phyloP scores from a whole-genome alignment of 1,140 invertebrate genomes.

The Camponotus floridanus region DNA sequence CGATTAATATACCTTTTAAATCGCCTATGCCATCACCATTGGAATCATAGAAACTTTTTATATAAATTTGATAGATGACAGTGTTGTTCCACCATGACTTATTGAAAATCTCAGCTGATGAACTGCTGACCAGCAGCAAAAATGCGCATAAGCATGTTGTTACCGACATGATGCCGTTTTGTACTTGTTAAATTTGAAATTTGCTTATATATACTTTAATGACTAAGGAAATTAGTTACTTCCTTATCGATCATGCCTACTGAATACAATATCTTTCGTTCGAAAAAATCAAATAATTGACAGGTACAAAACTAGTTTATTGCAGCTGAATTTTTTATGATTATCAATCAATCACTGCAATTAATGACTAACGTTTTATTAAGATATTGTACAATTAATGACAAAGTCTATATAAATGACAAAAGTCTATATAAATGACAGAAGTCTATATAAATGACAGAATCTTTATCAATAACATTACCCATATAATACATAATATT shows the following conservation, averaged over 20 bases:
- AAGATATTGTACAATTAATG: neutral
- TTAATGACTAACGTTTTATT: neutral
- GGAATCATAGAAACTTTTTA: slow-evolving; percentile 91
- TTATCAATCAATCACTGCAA: neutral
- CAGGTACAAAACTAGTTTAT: neutral
- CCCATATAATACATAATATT: too few species aligned
- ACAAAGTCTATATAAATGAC: too few species aligned
- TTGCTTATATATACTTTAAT: slow-evolving; percentile 6
- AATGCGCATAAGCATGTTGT: neutral
- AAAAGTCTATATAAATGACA: too few species aligned
- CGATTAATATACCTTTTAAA: slow-evolving; percentile 86
- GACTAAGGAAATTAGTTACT: neutral
- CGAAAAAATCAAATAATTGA: neutral
- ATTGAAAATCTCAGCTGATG: slow-evolving; percentile 75
- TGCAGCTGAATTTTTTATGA: too few species aligned
- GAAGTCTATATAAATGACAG: too few species aligned
- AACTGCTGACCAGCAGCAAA: neutral
- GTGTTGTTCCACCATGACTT: slow-evolving; percentile 91
- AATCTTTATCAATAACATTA: too few species aligned
- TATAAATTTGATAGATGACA: slow-evolving; percentile 92
- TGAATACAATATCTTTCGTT: neutral
- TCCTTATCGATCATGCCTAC: neutral
- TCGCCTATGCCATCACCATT: slow-evolving; percentile 92
- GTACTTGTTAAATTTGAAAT: neutral
- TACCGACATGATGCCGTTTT: slow-evolving; percentile 23